Evolutionary conservation across 2,888 invertebrate species (phyloP), one percentile per base, ranked within the genome.

Genomic region (Apotomis capreana): DNA sequence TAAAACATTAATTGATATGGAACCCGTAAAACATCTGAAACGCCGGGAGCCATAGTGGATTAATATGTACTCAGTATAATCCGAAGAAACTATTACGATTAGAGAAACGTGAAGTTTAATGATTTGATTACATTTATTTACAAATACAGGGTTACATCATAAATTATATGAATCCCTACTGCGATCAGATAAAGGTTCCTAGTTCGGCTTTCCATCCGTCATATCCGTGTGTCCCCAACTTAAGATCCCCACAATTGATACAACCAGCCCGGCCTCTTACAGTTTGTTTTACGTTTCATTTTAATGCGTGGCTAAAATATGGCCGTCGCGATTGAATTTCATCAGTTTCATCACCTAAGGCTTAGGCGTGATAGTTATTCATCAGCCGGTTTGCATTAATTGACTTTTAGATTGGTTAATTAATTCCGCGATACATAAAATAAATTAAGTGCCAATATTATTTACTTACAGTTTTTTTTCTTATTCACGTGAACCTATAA

Each of bases 281-380:
- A 85, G 84, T 87, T 87, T 83, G 86, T 88, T 89, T 90, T 87
- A 86, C 87, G 83, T 83, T 89, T 85, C 84, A 86, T 88, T 88
- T 89, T 83, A 84, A 82, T 80, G 78, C 80, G 74, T 76, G 83
- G 82, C 84, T 86, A 86, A 87, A 87, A 86, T 85, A 88, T 87
- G 82, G 82, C 78, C 84, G 85, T 87, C 84, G 82, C 80, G 87
- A 91, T 90, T 88, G 85, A 87, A 88, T 87, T 87, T 65, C 65
- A 65, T 65, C 65, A 65, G 55, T 65, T 87, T 85, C 89, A 87
- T 87, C 89, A 87, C 85, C 82, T 82, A 69, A 76, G 80, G 77
- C 77, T 83, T 79, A 82, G 81, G 80, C 82, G 82, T 84, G 80
- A 82, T 79, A 76, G 74, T 71, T 70, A 74, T 84, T 74, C 81